Conservation (phyloP, 2,113 vertebrate species). For the Corynorhinus townsendii region DNA sequence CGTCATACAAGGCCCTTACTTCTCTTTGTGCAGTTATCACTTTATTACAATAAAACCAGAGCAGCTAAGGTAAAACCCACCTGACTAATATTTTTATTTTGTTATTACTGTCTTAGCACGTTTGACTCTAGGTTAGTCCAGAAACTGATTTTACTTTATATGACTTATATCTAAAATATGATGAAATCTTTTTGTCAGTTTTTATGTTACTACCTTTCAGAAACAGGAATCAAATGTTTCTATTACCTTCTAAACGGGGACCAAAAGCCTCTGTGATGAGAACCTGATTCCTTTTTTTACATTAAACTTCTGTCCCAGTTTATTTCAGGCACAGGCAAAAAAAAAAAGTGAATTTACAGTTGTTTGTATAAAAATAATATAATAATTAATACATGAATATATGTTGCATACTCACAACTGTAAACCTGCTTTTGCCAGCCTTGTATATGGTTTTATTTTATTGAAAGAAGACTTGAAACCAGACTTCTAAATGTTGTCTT, state of each 20-base stretch:
- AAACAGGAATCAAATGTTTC: neutral
- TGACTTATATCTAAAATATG: neutral
- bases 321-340: neutral
- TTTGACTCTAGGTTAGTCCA: neutral
- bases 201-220: constrained; percentile 19
- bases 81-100: neutral
- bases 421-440: neutral
- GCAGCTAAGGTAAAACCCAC: neutral
- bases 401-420: neutral
- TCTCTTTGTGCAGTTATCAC: neutral
- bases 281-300: neutral
- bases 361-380: neutral
- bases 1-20: neutral
- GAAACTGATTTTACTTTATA: neutral
- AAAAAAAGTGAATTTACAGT: neutral
- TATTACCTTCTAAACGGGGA: neutral
- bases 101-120: neutral
- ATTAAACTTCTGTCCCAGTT: neutral
- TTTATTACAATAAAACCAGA: neutral
- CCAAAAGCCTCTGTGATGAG: neutral
- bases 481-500: neutral
- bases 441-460: neutral
- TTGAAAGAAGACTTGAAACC: neutral
- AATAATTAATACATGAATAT: neutral
- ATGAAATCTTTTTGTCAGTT: neutral